Evolutionary conservation across 2,113 vertebrate genomes (phyloP).

Genomic region (Colistium nudipinnis): DNA sequence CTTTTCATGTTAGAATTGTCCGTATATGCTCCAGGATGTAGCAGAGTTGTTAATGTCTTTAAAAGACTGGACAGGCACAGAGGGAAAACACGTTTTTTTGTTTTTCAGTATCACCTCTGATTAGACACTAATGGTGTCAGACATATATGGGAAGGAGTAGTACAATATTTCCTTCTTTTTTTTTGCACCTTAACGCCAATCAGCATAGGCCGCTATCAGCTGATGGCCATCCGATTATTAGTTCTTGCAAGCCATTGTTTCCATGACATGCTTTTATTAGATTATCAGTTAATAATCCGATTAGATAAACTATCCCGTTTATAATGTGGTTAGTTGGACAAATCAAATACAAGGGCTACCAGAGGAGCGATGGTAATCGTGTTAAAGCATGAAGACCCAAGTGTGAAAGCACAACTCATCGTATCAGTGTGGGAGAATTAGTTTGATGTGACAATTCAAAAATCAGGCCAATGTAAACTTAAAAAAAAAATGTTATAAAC

Average conservation of each 20-base stretch:
- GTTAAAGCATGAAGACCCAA: background rate
- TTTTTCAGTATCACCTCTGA: background rate
- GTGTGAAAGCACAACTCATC: background rate
- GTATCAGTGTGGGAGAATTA: background rate
- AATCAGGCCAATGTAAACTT: background rate
- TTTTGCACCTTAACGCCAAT: no score
- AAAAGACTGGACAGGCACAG: background rate
- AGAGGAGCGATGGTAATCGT: background rate
- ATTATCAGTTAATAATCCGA: background rate
- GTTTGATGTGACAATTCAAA: background rate
- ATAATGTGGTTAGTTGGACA: background rate
- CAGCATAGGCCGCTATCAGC: background rate
- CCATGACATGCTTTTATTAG: no score
- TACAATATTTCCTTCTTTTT: no score
- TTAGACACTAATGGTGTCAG: background rate
- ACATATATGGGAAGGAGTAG: background rate
- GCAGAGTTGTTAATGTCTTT: background rate
- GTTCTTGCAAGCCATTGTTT: background rate
- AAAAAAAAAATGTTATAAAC: background rate
- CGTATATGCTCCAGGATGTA: constrained; percentile 1
- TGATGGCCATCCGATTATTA: background rate
- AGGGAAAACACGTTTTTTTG: background rate
- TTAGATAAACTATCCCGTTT: background rate
- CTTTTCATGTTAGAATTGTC: background rate
- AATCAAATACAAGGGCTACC: background rate